Evolutionary conservation across 2,113 vertebrate species (phyloP).

Genomic region (Spilogale gracilis): DNA sequence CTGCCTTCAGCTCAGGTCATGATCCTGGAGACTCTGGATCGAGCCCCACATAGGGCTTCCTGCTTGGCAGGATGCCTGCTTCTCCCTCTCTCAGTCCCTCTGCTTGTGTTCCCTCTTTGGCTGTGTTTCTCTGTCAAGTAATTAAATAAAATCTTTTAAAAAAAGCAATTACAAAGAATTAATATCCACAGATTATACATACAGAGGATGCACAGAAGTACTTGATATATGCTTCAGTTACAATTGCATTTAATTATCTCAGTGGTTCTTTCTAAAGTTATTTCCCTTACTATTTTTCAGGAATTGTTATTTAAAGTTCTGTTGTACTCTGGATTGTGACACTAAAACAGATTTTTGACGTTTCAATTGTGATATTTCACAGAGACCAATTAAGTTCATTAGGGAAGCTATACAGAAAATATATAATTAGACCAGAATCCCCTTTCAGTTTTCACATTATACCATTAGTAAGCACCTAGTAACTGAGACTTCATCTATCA

Average conservation of each 20-base stretch:
- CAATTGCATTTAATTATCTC: neutral
- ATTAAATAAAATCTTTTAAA: too few relatives aligned
- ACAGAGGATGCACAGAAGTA: neutral
- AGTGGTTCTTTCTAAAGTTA: neutral
- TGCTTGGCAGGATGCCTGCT: too few relatives aligned
- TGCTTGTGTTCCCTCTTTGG: too few relatives aligned
- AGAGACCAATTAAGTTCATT: constrained; percentile 53
- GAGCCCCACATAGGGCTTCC: too few relatives aligned
- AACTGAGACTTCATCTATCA: neutral
- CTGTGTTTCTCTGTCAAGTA: too few relatives aligned
- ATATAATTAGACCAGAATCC: neutral
- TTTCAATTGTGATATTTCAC: neutral
- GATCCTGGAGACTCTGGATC: too few relatives aligned
- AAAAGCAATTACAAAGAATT: neutral
- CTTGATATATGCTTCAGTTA: neutral
- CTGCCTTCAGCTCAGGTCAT: too few relatives aligned
- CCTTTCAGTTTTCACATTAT: neutral
- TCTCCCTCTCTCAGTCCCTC: too few relatives aligned
- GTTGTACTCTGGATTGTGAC: neutral
- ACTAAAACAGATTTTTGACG: neutral
- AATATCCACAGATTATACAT: neutral
- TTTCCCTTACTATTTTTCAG: constrained; percentile 25
- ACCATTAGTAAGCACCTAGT: neutral
- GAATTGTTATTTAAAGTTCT: neutral
- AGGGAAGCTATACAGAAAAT: neutral